Evolutionary conservation across 35 echinoderm and acorn worm genomes (phyloP).

Genomic region (Strongylocentrotus purpuratus): DNA sequence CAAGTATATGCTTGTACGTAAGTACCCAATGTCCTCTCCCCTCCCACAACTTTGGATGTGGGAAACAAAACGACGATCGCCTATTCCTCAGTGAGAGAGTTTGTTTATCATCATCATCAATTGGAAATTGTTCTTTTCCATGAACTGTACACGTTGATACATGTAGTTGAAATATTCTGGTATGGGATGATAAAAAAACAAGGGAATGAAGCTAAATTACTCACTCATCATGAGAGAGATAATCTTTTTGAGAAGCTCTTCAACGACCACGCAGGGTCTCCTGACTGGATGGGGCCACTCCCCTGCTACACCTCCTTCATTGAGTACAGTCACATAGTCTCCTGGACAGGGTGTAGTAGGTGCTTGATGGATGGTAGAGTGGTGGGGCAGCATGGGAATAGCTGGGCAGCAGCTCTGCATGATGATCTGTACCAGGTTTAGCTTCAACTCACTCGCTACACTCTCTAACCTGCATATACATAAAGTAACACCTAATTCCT

Average conservation of each 20-base stretch:
- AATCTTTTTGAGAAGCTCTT: slow-evolving; percentile 78
- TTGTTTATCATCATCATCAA: neutral
- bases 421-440: slow-evolving; percentile 84
- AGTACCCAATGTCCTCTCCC: too few species aligned
- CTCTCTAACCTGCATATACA: slow-evolving; percentile 67
- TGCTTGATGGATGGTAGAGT: neutral
- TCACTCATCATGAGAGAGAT: slow-evolving; percentile 90
- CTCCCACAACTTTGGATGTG: too few species aligned
- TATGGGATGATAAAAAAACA: neutral
- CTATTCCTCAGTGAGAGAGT: neutral
- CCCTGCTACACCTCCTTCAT: slow-evolving; percentile 32
- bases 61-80: too few species aligned
- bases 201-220: neutral
- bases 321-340: slow-evolving; percentile 51
- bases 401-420: slow-evolving; percentile 88
- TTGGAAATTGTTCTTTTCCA: neutral
- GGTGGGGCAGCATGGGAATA: slow-evolving; percentile 59
- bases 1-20: too few species aligned
- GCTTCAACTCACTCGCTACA: slow-evolving; percentile 87
- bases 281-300: slow-evolving; percentile 54
- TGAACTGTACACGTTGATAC: neutral
- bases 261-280: slow-evolving; percentile 66
- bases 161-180: neutral
- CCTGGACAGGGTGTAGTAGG: neutral
- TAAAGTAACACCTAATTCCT: neutral